These are phyloP conservation scores for Falco cherrug DNA, from an alignment of 2,797 vertebrate genomes.

Conservation along the genomic window DNA sequence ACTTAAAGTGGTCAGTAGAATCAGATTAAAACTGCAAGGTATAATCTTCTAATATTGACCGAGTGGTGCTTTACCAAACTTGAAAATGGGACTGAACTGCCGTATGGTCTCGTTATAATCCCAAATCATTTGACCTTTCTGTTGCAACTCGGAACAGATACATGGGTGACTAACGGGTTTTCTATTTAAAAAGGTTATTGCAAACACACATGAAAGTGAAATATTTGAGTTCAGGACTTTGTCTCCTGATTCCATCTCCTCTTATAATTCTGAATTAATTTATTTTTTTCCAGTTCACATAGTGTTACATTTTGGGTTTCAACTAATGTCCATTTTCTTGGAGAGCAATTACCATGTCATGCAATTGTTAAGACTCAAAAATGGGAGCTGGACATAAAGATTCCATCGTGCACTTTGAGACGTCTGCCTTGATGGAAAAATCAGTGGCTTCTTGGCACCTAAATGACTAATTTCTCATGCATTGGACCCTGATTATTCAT, in stretches of 20 bases:
- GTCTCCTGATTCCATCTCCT: background rate
- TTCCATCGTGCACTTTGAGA: background rate
- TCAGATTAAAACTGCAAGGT: background rate
- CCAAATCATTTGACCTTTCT: background rate
- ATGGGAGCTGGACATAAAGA: background rate
- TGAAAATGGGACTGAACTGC: background rate
- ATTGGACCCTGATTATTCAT: constrained; percentile 19
- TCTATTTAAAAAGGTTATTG: background rate
- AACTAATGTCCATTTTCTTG: background rate
- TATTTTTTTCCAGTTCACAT: background rate
- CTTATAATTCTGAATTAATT: background rate
- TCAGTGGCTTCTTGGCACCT: constrained; percentile 2
- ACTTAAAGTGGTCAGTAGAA: background rate
- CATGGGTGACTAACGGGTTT: accelerated
- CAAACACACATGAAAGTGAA: background rate
- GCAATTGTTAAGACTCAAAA: background rate
- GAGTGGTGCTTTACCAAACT: background rate
- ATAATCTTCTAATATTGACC: background rate
- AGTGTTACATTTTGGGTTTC: background rate
- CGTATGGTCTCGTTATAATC: background rate
- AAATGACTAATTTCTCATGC: constrained; percentile 41
- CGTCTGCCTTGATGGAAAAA: background rate
- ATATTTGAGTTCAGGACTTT: background rate
- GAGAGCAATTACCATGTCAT: background rate
- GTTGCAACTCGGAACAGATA: background rate